A percentile compares a stretch with the other conserved stretches of the same genome.
Evolutionary conservation across 2,113 vertebrate genomes (phyloP).

Genomic region (Paramisgurnus dabryanus): DNA sequence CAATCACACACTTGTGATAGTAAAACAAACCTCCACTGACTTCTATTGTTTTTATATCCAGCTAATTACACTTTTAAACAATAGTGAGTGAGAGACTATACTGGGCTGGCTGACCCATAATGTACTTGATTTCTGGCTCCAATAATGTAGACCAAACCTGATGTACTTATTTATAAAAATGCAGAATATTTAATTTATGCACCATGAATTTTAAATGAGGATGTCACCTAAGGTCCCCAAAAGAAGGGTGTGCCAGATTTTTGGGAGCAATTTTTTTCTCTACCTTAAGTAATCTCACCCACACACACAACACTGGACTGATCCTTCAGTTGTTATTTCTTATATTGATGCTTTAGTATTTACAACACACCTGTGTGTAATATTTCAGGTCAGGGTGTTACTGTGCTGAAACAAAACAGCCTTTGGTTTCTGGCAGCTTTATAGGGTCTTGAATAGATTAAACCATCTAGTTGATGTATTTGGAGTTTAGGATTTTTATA

Average conservation of each 20-base stretch:
- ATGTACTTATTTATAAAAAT: too few species aligned
- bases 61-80: background rate
- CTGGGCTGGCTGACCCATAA: too few species aligned
- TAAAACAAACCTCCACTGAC: slow-evolving; percentile 10
- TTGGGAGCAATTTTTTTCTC: background rate
- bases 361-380: background rate
- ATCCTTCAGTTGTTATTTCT: too few species aligned
- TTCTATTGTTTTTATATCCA: background rate
- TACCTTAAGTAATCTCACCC: slow-evolving; percentile 6
- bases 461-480: slow-evolving; percentile 38
- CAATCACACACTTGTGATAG: background rate
- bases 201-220: background rate
- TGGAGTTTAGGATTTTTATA: background rate
- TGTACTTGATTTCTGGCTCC: too few species aligned
- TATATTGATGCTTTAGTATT: too few species aligned
- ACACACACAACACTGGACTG: background rate
- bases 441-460: slow-evolving; percentile 31
- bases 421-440: slow-evolving; percentile 3
- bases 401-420: slow-evolving; percentile 19
- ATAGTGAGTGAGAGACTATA: too few species aligned
- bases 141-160: too few species aligned
- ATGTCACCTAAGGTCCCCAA: background rate
- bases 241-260: too few species aligned
- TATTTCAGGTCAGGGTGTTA: slow-evolving; percentile 17
- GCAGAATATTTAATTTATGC: too few species aligned